A percentile compares a stretch with the other conserved stretches of the same genome.
Evolutionary conservation across 2,113 vertebrate species (phyloP).

Genomic region (Terrapene triunguis): DNA sequence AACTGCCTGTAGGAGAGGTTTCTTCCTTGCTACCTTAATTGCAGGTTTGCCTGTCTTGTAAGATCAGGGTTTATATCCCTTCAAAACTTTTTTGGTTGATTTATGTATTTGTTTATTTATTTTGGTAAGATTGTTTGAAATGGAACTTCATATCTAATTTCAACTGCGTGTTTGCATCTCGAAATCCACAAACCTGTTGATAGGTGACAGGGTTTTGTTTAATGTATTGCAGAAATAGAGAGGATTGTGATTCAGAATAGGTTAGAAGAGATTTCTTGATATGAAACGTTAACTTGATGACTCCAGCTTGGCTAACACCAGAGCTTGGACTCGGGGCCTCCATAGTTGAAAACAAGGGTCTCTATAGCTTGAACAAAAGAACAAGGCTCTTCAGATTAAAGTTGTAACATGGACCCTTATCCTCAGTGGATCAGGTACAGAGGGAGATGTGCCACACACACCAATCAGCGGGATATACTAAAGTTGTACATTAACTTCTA

Average conservation of each 20-base stretch:
- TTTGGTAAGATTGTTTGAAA: constrained; percentile 1
- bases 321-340: neutral
- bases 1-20: neutral
- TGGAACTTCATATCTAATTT: neutral
- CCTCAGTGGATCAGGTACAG: neutral
- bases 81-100: neutral
- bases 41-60: neutral
- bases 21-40: neutral
- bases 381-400: neutral
- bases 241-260: neutral
- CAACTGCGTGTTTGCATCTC: neutral
- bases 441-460: neutral
- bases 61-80: neutral
- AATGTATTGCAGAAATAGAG: neutral
- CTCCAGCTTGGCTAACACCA: neutral
- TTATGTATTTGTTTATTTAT: neutral
- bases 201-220: rapidly evolving
- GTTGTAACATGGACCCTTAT: neutral
- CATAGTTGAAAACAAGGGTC: neutral
- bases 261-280: neutral
- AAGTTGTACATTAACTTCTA: neutral
- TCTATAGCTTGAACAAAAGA: neutral
- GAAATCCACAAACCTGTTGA: rapidly evolving
- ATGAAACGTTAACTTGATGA: neutral
- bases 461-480: neutral